Evolutionary conservation across 30 jellyfish, hydroid and myxozoan species (phyloP).

Genomic region (Hydractinia echinata): DNA sequence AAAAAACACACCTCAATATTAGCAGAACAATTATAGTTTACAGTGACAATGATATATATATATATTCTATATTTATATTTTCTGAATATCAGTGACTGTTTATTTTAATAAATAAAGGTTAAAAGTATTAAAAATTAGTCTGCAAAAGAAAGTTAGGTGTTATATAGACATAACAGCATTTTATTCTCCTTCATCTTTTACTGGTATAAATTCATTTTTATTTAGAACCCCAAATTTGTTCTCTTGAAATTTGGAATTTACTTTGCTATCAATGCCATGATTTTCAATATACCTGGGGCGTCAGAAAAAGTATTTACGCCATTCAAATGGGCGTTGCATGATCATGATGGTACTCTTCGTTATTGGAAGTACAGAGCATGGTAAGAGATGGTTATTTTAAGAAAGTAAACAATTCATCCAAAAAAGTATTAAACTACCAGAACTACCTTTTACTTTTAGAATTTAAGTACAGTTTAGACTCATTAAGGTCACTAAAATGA

Average conservation of each 20-base stretch:
- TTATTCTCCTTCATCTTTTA: neutral
- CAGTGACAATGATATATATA: too few relatives aligned
- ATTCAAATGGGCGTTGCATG: conserved; percentile 56
- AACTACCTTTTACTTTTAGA: too few relatives aligned
- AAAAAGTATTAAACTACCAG: neutral
- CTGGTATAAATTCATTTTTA: neutral
- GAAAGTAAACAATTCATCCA: too few relatives aligned
- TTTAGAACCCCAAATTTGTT: conserved; percentile 68
- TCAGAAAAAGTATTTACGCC: conserved; percentile 71
- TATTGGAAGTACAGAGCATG: conserved; percentile 87
- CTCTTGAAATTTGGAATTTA: conserved; percentile 57
- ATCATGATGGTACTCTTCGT: conserved; percentile 66
- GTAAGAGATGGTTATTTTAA: conserved; percentile 31
- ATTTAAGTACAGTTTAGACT: too few relatives aligned
- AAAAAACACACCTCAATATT: too few relatives aligned
- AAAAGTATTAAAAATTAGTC: neutral
- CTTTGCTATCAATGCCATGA: conserved; percentile 50
- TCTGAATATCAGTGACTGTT: too few relatives aligned
- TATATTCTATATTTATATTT: too few relatives aligned
- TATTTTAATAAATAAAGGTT: too few relatives aligned
- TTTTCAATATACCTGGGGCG: conserved; percentile 84
- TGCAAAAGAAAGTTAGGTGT: neutral
- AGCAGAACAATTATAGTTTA: too few relatives aligned
- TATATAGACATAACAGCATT: neutral
- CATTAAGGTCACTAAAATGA: too few relatives aligned